Base-by-base conservation (phyloP, 2,113 vertebrate species). In the Oryzias curvinotus region DNA sequence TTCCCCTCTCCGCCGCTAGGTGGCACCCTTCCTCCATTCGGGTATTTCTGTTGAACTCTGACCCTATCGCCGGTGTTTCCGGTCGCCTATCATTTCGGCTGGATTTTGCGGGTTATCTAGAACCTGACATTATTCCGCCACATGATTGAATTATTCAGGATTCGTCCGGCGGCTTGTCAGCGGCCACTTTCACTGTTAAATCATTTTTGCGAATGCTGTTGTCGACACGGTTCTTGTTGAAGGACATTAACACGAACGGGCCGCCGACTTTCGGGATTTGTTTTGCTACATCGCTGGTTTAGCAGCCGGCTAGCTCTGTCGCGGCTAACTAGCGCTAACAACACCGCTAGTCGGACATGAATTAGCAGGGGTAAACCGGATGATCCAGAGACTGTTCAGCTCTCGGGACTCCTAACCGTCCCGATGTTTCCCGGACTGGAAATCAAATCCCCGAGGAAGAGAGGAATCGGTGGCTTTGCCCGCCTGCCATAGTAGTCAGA, bases 281-380 rank as follows among this genome's bases (percentile, higher is more conserved):
- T 87, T 84, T 64, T 84, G 83, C 84, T 77, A 82, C 45, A 57
- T 50, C 68, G 80, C 79, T 55, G 71, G 52, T 57, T 57, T 74
- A 80, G 71, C 80, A 36, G 36, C 36, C 36, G 36, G 36, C 36
- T 36, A 36, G 36, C 36, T 36, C 36, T 36, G 8, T 10, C 36
- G 36, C 36, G 36, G 36, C 36, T 10, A 36, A 36, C 8, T 12
- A 36, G 36, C 62, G 61, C 62, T 68, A 43, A 51, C 19, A 18
- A 58, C 28, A 71, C 43, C 74, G 45, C n/a, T 8, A 18, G 7
- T 61, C 14, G 14, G 28, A 54, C 43, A 63, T 60, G 42, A 64
- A 17, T 15, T 45, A 7, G 26, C 14, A 30, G 25, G 41, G 14
- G 42, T n/a, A 26, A 53, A 72, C 62, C 62, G 48, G 36, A 70